Conservation (phyloP, 2,888 invertebrate species). For the Leucophenga maculata region DNA sequence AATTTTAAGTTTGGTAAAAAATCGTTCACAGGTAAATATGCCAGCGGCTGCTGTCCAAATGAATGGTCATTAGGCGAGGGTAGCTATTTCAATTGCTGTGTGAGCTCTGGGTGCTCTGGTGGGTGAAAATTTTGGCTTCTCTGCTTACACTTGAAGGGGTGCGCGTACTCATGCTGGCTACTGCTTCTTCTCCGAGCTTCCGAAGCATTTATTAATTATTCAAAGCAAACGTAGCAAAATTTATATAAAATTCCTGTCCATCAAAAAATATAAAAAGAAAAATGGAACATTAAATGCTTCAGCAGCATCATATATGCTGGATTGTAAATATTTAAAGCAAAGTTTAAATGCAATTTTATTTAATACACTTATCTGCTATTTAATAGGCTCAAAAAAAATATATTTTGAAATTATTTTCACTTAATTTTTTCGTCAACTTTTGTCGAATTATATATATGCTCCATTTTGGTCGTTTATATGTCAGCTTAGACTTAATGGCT, state of each 20-base stretch:
- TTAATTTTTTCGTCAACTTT: background rate
- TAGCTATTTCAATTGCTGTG: background rate
- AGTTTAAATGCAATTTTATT: constrained; percentile 15
- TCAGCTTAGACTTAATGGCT: constrained; percentile 9
- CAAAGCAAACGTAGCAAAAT: background rate
- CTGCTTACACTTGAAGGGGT: constrained; percentile 25
- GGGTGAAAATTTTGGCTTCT: background rate
- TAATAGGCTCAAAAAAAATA: constrained; percentile 14
- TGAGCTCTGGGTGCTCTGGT: background rate
- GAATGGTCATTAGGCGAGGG: constrained; percentile 26
- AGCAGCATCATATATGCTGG: background rate
- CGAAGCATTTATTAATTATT: constrained; percentile 25
- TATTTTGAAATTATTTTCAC: background rate
- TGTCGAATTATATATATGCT: background rate
- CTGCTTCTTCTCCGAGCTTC: constrained; percentile 19
- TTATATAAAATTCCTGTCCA: background rate
- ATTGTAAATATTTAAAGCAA: constrained; percentile 24
- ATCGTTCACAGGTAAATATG: constrained; percentile 9
- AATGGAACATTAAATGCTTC: background rate
- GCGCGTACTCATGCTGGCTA: constrained; percentile 1
- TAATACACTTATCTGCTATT: constrained; percentile 14
- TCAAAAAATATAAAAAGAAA: background rate
- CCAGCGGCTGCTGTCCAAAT: constrained; percentile 5
- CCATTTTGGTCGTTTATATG: background rate
- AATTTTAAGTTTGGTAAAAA: background rate